phyloP scores from a whole-genome alignment of 1,140 invertebrate species.

The Scaptodrosophila lebanonensis region DNA sequence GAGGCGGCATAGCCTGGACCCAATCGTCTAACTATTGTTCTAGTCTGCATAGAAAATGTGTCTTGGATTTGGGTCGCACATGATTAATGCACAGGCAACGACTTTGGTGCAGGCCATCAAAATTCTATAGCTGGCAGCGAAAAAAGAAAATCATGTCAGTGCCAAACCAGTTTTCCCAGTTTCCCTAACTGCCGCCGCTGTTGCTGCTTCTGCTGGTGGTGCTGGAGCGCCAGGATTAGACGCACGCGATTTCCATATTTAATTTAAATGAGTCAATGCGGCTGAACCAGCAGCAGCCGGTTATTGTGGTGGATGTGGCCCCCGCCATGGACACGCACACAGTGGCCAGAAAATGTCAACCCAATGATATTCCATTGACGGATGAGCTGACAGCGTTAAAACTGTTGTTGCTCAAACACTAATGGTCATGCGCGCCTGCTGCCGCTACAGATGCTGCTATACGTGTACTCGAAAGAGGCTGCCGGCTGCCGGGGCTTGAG shows the following conservation, averaged over 20 bases:
- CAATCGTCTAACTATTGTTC: slow-evolving; percentile 10
- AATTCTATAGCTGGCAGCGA: slow-evolving; percentile 29
- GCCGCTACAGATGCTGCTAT: not conserved
- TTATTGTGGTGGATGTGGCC: slow-evolving; percentile 4
- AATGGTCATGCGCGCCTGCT: slow-evolving; percentile 57
- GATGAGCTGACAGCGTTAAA: slow-evolving; percentile 77
- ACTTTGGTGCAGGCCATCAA: slow-evolving; percentile 21
- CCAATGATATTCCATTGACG: slow-evolving; percentile 76
- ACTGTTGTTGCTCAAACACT: slow-evolving; percentile 77
- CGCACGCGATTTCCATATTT: slow-evolving; percentile 75
- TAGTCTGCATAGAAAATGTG: slow-evolving; percentile 1
- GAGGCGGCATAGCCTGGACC: not conserved
- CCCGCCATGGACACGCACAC: slow-evolving; percentile 51
- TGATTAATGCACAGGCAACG: slow-evolving; percentile 42
- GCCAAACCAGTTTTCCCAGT: slow-evolving; percentile 42
- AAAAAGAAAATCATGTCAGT: slow-evolving; percentile 59
- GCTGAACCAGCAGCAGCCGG: slow-evolving; percentile 12
- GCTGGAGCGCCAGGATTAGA: slow-evolving; percentile 54
- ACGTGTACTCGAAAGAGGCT: too few species aligned
- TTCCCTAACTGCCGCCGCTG: not conserved
- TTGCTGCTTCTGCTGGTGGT: not conserved
- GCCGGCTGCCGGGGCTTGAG: not conserved
- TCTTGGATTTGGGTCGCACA: slow-evolving; percentile 50
- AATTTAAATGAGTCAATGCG: slow-evolving; percentile 70
- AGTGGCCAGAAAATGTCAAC: slow-evolving; percentile 68